These are phyloP conservation scores for Garrulus glandarius DNA, from an alignment of 2,797 vertebrate species.

Conservation along the genomic window DNA sequence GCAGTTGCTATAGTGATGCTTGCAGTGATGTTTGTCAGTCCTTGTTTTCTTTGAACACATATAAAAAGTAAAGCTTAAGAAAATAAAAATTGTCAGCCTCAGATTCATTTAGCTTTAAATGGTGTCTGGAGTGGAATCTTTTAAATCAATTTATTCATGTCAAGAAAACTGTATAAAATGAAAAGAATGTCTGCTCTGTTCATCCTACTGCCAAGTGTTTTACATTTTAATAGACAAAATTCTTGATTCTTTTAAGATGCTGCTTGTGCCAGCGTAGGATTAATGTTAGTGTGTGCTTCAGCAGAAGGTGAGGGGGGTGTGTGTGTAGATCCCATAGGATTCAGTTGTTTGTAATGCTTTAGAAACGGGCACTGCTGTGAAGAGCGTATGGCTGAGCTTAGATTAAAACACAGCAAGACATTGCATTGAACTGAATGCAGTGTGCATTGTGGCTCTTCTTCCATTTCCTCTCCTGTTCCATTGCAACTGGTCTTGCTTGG, in stretches of 20 bases:
- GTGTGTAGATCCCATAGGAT: not conserved
- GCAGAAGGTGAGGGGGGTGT: not conserved
- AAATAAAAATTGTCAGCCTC: slow-evolving; percentile 6
- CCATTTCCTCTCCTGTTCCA: not conserved
- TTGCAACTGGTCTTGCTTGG: not conserved
- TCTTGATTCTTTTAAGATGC: not conserved
- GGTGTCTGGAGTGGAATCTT: not conserved
- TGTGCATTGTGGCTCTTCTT: not conserved
- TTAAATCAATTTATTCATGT: not conserved
- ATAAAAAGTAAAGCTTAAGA: slow-evolving; percentile 25
- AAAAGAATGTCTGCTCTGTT: not conserved
- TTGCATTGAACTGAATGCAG: not conserved
- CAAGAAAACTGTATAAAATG: not conserved
- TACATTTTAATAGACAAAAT: not conserved
- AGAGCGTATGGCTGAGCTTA: not conserved
- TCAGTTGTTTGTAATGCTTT: not conserved
- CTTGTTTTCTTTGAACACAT: slow-evolving; percentile 28
- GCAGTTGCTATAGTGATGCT: slow-evolving; percentile 60
- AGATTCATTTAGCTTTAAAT: slow-evolving; percentile 16
- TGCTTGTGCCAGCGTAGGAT: not conserved
- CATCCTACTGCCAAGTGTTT: not conserved
- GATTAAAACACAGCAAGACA: not conserved
- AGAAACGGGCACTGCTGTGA: not conserved
- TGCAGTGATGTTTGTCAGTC: slow-evolving; percentile 22
- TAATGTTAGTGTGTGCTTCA: not conserved